Conservation (phyloP, 2,888 invertebrate species). For the Drosophila niveifrons region DNA sequence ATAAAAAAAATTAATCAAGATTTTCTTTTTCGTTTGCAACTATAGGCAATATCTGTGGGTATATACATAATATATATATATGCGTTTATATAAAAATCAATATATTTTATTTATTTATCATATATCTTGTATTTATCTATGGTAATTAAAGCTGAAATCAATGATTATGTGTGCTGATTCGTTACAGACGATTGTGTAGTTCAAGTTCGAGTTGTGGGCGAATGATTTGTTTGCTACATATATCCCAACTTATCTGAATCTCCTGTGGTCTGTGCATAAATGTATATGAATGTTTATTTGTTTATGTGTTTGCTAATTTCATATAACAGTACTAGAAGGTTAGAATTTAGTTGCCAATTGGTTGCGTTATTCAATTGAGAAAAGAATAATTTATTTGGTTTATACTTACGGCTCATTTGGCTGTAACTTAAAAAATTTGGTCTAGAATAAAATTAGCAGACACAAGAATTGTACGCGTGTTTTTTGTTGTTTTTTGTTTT, state of each 20-base stretch:
- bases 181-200: conserved; percentile 33
- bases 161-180: conserved; percentile 61
- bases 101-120: conserved; percentile 23
- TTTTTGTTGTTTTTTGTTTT: conserved; percentile 46
- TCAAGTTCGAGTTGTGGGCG: conserved; percentile 35
- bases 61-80: conserved; percentile 36
- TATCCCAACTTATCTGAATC: background rate
- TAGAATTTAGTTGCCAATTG: conserved; percentile 51
- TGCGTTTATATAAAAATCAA: conserved; percentile 30
- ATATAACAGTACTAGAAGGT: conserved; percentile 46
- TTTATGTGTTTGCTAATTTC: conserved; percentile 76
- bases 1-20: conserved; percentile 31
- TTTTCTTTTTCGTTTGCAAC: conserved; percentile 35
- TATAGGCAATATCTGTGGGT: conserved; percentile 43
- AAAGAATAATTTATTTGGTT: conserved; percentile 22
- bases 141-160: conserved; percentile 73
- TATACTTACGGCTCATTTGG: conserved; percentile 55
- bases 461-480: conserved; percentile 60
- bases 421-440: conserved; percentile 61
- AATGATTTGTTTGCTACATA: conserved; percentile 48
- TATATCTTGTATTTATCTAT: conserved; percentile 41
- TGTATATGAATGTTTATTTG: conserved; percentile 1
- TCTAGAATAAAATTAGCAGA: conserved; percentile 75
- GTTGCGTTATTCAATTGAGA: conserved; percentile 14
- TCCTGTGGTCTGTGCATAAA: conserved; percentile 37